phyloP scores from a whole-genome alignment of 2,113 vertebrate genomes.

The Heterotilapia buettikoferi region DNA sequence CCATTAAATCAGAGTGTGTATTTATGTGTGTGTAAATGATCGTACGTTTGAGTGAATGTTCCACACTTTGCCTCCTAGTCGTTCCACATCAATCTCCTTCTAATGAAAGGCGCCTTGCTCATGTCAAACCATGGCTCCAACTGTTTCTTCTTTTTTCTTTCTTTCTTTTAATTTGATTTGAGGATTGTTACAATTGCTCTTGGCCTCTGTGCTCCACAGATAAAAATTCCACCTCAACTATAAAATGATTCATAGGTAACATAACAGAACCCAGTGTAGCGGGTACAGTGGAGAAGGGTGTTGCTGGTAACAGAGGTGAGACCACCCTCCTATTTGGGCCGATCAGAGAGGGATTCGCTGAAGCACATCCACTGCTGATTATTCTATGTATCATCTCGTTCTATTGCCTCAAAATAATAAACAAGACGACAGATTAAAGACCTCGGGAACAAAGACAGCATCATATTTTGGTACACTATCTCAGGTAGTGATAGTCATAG shows the following conservation, averaged over 20 bases:
- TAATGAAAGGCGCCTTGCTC: constrained; percentile 64
- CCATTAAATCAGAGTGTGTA: constrained; percentile 59
- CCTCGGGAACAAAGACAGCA: background rate
- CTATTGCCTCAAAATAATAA: constrained; percentile 27
- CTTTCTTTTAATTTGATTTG: constrained; percentile 56
- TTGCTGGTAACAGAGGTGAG: constrained; percentile 11
- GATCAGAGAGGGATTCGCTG: constrained; percentile 22
- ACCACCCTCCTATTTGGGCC: constrained; percentile 23
- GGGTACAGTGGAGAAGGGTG: background rate
- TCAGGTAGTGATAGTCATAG: constrained; percentile 23
- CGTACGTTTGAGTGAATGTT: constrained; percentile 44
- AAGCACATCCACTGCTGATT: constrained; percentile 36
- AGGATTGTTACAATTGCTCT: constrained; percentile 45
- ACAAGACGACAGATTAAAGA: constrained; percentile 29
- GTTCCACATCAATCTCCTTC: constrained; percentile 63
- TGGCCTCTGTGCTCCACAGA: constrained; percentile 21
- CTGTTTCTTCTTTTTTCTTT: constrained; percentile 53
- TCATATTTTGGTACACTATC: constrained; percentile 27
- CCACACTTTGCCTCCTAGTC: constrained; percentile 49
- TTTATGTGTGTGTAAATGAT: constrained; percentile 42
- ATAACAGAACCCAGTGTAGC: background rate
- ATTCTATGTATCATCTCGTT: constrained; percentile 19
- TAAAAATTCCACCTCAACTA: constrained; percentile 34
- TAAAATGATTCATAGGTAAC: constrained; percentile 32
- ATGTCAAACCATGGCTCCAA: constrained; percentile 51